Evolutionary conservation across 2,113 vertebrate genomes (phyloP).

Genomic region (Callorhinus ursinus): DNA sequence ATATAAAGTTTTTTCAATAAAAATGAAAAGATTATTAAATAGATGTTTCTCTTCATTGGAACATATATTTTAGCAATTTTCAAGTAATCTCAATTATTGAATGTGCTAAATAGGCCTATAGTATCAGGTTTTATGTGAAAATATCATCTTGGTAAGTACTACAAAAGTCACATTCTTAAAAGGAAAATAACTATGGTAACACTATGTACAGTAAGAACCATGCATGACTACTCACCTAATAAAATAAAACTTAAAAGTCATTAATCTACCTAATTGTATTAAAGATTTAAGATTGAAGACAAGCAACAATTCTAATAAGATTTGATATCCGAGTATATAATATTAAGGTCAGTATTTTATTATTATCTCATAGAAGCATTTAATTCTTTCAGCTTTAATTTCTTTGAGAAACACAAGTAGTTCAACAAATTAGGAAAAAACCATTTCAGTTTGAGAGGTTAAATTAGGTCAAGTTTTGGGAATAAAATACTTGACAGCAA

Average conservation of each 20-base stretch:
- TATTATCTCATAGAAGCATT: not conserved
- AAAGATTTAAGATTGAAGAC: constrained; percentile 5
- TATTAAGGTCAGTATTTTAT: not conserved
- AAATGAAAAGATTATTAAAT: constrained; percentile 72
- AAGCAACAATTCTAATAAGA: constrained; percentile 52
- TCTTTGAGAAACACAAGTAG: not conserved
- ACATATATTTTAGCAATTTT: not conserved
- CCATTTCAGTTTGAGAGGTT: not conserved
- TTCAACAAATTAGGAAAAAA: not conserved
- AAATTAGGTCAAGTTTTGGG: not conserved
- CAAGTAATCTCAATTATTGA: constrained; percentile 27
- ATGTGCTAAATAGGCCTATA: not conserved
- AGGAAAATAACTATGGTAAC: constrained; percentile 1
- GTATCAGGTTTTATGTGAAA: not conserved
- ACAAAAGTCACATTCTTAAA: constrained; percentile 19
- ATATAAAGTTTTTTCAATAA: constrained; percentile 79
- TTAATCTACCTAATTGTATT: not conserved
- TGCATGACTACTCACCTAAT: not conserved
- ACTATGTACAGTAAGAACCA: not conserved
- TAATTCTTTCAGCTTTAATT: constrained; percentile 1
- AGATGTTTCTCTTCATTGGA: not conserved
- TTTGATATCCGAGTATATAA: not conserved
- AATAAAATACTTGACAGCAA: not conserved
- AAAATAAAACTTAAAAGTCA: constrained; percentile 3
- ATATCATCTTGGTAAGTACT: not conserved